Evolutionary conservation across 2,797 vertebrate species (phyloP), one percentile per base, ranked within the genome.

Genomic region (Odontamblyopus rebecca): DNA sequence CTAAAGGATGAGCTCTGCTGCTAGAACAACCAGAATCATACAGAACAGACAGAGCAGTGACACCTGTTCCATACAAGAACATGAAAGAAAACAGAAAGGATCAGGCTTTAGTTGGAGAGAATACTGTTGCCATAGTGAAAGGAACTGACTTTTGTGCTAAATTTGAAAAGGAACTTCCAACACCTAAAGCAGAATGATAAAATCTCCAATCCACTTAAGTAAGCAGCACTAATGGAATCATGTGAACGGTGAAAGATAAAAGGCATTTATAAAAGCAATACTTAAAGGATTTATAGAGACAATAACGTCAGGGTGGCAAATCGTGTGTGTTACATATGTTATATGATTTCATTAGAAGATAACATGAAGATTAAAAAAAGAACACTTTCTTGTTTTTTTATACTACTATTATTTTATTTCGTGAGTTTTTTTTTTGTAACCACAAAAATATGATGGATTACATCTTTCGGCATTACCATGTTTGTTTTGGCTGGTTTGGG

Each of bases 191-290:
- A 0, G 0, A 13, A 64, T 12, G 79, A 76, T 78, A 82, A 26
- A 27, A 82, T 84, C 74, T 70, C 18, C 73, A 78, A 73, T 72
- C 72, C 61, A 19, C 69, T 79, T 35, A 79, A 75, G 65, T 68
- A 62, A 77, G 75, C 51, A 26, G 11, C 50, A 56, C 75, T 75
- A 85, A 88, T 77, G 62, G 73, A 61, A 71, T 48, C 13, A 30
- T 61, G 35, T 32, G 60, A 15, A 70, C 0, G 1, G 59, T 77
- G 66, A 19, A n/a, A 75, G 77, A 86, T 78, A 59, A 85, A 80
- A 62, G 69, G 61, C 63, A 67, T 11, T 69, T 30, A 51, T 77
- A 26, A 61, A 69, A 73, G 69, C 68, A 61, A 61, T 9, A 73
- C 48, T 76, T 81, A 81, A 80, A 69, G 79, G 78, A 38, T 38